A percentile compares a stretch with the other conserved stretches of the same genome.
Conservation (phyloP, 1,140 invertebrate genomes). For the Neotoxoptera formosana region DNA sequence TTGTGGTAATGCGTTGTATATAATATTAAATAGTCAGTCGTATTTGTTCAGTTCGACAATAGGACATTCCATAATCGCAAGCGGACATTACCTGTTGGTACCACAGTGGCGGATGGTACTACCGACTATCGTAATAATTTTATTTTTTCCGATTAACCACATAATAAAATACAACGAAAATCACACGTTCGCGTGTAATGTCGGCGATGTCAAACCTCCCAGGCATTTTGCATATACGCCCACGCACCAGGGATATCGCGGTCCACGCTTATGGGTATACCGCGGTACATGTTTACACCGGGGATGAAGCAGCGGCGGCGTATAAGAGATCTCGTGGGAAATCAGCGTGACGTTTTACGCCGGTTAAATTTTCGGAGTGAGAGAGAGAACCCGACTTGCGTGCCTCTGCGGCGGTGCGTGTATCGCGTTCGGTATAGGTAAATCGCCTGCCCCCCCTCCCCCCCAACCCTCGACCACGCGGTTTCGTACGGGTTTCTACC, state of each 20-base stretch:
- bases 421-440: neutral
- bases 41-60: too few relatives aligned
- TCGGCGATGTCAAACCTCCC: neutral
- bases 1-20: neutral
- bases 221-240: neutral
- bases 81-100: too few relatives aligned
- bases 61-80: too few relatives aligned
- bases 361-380: slow-evolving; percentile 1
- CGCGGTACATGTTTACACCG: neutral
- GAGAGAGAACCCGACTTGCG: neutral
- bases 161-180: too few relatives aligned
- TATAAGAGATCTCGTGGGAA: slow-evolving; percentile 35
- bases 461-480: too few relatives aligned
- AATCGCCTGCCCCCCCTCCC: too few relatives aligned
- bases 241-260: too few relatives aligned
- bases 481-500: neutral
- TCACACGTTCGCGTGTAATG: too few relatives aligned
- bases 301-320: neutral
- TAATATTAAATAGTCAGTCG: too few relatives aligned
- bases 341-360: slow-evolving; percentile 27
- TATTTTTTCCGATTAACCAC: too few relatives aligned
- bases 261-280: neutral
- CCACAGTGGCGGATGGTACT: too few relatives aligned
- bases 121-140: too few relatives aligned
- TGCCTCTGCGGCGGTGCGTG: neutral